Evolutionary conservation across 1,140 invertebrate genomes (phyloP), one percentile per base, ranked within the genome.

Genomic region (Aphidius gifuensis): DNA sequence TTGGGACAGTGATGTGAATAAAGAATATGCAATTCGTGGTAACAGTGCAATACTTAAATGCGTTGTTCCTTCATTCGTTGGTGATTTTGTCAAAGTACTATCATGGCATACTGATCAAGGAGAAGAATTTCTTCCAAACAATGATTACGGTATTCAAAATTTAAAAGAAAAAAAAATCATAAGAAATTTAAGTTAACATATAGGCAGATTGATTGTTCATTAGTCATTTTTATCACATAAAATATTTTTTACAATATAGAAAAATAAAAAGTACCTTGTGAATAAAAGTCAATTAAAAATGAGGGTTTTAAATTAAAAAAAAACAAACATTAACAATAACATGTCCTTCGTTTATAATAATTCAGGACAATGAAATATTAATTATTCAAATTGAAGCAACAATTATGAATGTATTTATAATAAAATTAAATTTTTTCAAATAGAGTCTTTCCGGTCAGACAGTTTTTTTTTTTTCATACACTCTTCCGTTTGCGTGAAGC

Each of bases 21-120:
- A 94, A 80, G 92, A 94, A 71, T 95, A 94, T 81, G 92, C 90
- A 21, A 96, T 96, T 69, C 85, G 90, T 64, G 93, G 93, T 60
- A 95, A 96, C 80, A 90, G 92, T 50, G 94, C 92, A 56, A 89
- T 96, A 61, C 82, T 97, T 71, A 94, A 93, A 80, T 97, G 94
- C 82, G 89, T 90, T 71, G 91, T 96, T 68, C 94, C 94, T 21
- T 92, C 91, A 49, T 97, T 93, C 79, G 92, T 96, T 50, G 90
- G 91, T 49, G 93, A 96, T 81, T 96, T 96, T 80, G 91, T 97
- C 38, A 86, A 85, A 68, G 91, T 97, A 65, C 84, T 92, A 38
- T 90, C 91, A 6, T 97, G 95, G 95, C 88, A 91, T 65, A 91
- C 90, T 60, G 89, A 92, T 78, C 83, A 88, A 68, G 86, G 86